A percentile compares a stretch with the other conserved stretches of the same genome.
phyloP scores from a whole-genome alignment of 2,888 invertebrate species.

The Cetonia aurata region DNA sequence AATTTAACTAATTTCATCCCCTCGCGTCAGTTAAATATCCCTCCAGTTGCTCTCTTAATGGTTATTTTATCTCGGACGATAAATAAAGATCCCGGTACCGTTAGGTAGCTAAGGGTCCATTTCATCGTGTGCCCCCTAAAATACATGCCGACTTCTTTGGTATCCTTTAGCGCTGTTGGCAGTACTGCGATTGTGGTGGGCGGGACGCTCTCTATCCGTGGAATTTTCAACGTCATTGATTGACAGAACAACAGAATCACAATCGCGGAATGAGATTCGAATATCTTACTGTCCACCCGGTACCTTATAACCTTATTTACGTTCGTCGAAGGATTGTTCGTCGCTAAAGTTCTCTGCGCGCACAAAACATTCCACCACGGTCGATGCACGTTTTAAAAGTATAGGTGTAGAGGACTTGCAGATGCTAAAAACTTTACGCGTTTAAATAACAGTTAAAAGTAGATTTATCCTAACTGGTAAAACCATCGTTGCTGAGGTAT shows the following conservation, averaged over 20 bases:
- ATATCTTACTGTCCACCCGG: slow-evolving; percentile 51
- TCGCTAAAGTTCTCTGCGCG: too few species aligned
- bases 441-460: too few species aligned
- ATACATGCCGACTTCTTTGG: not conserved
- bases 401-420: too few species aligned
- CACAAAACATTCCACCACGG: slow-evolving; percentile 38
- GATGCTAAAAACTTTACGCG: too few species aligned
- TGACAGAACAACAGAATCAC: slow-evolving; percentile 61
- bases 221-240: slow-evolving; percentile 52
- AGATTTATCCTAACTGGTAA: too few species aligned
- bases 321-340: slow-evolving; percentile 32
- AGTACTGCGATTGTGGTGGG: not conserved
- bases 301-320: slow-evolving; percentile 46
- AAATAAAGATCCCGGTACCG: slow-evolving; percentile 21
- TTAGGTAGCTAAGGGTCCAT: slow-evolving; percentile 15
- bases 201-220: slow-evolving; percentile 29
- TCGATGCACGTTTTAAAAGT: not conserved
- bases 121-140: not conserved
- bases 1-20: slow-evolving; percentile 6
- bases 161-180: not conserved
- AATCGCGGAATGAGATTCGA: slow-evolving; percentile 60
- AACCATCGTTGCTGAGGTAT: too few species aligned
- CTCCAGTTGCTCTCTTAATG: slow-evolving; percentile 13
- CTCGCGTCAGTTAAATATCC: not conserved
- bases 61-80: slow-evolving; percentile 20